Conservation (phyloP, 2,113 vertebrate genomes). For the Capra hircus region DNA sequence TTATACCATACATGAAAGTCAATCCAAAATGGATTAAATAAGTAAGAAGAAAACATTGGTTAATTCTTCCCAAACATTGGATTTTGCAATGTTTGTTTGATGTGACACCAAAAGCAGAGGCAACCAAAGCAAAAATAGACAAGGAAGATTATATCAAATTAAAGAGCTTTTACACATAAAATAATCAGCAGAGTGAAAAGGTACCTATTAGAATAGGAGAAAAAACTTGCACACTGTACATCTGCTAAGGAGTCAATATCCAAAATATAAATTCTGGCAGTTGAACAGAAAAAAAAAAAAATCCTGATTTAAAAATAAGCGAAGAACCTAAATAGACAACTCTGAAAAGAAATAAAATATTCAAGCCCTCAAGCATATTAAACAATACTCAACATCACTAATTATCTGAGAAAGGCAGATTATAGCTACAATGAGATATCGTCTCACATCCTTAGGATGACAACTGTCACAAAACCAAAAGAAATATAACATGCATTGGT, state of each 20-base stretch:
- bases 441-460: neutral
- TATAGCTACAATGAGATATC: neutral
- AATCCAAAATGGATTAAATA: neutral
- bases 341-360: neutral
- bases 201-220: neutral
- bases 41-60: neutral
- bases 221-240: neutral
- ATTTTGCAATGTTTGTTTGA: neutral
- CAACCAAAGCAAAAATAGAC: neutral
- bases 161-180: neutral
- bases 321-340: neutral
- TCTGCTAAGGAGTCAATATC: neutral
- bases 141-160: neutral
- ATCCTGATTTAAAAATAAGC: neutral
- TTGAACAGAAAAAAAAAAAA: neutral
- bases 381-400: neutral
- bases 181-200: neutral
- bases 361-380: neutral
- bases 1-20: neutral
- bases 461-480: neutral
- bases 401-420: neutral
- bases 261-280: neutral
- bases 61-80: neutral
- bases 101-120: neutral
- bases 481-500: neutral